Conservation (phyloP, 2,797 vertebrate genomes). For the Champsocephalus gunnari region DNA sequence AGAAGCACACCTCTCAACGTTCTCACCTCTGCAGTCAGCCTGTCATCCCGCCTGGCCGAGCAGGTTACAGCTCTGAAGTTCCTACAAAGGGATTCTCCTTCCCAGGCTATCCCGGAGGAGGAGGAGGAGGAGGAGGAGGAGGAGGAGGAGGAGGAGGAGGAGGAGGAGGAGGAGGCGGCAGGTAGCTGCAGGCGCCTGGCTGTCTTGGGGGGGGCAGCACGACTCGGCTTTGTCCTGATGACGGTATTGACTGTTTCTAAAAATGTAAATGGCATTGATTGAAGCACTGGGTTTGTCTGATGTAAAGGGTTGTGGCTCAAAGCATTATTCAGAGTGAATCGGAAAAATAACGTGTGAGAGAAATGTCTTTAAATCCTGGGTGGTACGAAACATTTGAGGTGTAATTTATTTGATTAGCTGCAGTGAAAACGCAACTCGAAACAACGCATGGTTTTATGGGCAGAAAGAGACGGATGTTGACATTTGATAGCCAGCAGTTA, state of each 20-base stretch:
- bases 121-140: too few species aligned
- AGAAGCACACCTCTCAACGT: slow-evolving; percentile 35
- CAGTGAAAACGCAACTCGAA: slow-evolving; percentile 1
- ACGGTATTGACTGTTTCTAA: slow-evolving; percentile 62
- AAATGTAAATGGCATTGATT: slow-evolving; percentile 68
- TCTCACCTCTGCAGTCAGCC: slow-evolving; percentile 69
- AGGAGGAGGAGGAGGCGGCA: neutral
- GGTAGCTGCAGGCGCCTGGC: slow-evolving; percentile 42
- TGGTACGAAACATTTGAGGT: slow-evolving; percentile 9
- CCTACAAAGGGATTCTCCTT: slow-evolving; percentile 79
- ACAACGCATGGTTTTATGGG: slow-evolving; percentile 21
- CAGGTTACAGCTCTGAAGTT: slow-evolving; percentile 59
- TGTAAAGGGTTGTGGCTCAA: slow-evolving; percentile 2
- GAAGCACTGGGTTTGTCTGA: slow-evolving; percentile 40
- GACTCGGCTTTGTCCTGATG: slow-evolving; percentile 58
- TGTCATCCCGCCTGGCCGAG: slow-evolving; percentile 60
- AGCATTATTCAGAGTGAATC: slow-evolving; percentile 12
- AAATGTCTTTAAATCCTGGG: neutral
- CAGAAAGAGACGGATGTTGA: slow-evolving; percentile 60
- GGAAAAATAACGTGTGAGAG: slow-evolving; percentile 19
- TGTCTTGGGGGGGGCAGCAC: slow-evolving; percentile 39
- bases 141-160: neutral
- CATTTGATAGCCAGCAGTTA: slow-evolving; percentile 58
- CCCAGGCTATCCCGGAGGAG: slow-evolving; percentile 64
- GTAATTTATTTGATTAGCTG: slow-evolving; percentile 8